Evolutionary conservation across 35 echinoderm and acorn worm genomes (phyloP).

Genomic region (Ptychodera flava): DNA sequence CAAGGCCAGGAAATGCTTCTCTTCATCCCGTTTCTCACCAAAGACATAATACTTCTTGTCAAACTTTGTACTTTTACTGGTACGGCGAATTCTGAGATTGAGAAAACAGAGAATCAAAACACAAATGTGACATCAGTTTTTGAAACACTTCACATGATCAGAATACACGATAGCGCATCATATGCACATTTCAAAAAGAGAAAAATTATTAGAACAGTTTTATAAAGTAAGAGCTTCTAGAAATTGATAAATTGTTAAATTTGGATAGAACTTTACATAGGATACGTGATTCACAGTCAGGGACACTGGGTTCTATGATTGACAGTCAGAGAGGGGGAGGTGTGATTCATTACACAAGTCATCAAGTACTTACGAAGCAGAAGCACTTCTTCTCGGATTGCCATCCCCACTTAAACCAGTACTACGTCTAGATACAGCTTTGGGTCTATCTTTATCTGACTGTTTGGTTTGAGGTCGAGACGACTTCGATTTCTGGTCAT

Average conservation of each 20-base stretch:
- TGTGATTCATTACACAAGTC: too few relatives aligned
- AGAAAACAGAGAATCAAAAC: background rate
- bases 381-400: slow-evolving; percentile 79
- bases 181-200: too few relatives aligned
- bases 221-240: too few relatives aligned
- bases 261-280: too few relatives aligned
- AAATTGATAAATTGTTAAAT: too few relatives aligned
- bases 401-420: slow-evolving; percentile 64
- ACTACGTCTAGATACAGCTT: slow-evolving; percentile 34
- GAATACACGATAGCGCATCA: too few relatives aligned
- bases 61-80: slow-evolving; percentile 71
- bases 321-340: too few relatives aligned
- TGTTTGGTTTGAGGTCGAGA: slow-evolving; percentile 36
- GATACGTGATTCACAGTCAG: too few relatives aligned
- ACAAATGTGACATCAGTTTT: too few relatives aligned
- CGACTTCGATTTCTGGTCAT: slow-evolving; percentile 36
- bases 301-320: too few relatives aligned
- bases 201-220: too few relatives aligned
- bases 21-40: slow-evolving; percentile 86
- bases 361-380: slow-evolving; percentile 31
- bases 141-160: too few relatives aligned
- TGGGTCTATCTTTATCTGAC: slow-evolving; percentile 55
- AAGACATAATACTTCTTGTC: slow-evolving; percentile 96
- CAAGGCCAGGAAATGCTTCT: slow-evolving; percentile 84
- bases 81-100: slow-evolving; percentile 46